These are phyloP conservation scores for Hesperophylax magnus DNA, from an alignment of 1,140 invertebrate species.

Conservation along the genomic window DNA sequence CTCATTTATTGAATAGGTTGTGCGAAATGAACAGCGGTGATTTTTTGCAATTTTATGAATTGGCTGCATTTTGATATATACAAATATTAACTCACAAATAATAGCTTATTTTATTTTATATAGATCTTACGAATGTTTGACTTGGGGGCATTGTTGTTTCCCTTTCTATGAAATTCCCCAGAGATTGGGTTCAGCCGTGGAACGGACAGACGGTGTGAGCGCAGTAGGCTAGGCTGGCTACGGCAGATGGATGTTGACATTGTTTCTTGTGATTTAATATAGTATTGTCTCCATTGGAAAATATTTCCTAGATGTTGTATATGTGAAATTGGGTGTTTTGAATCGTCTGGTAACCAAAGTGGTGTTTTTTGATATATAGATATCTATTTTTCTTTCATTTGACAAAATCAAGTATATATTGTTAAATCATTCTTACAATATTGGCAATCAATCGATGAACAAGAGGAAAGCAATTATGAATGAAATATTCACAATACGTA, in stretches of 20 bases:
- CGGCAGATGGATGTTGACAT: conserved; percentile 23
- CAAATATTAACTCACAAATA: conserved; percentile 29
- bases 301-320: conserved; percentile 55
- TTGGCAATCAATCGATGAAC: too few species aligned
- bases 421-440: too few species aligned
- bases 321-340: conserved; percentile 50
- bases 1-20: conserved; percentile 20
- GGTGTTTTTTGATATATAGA: conserved; percentile 12
- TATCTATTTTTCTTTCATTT: conserved; percentile 14
- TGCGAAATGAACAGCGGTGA: conserved; percentile 17
- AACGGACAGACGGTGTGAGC: neutral
- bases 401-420: conserved; percentile 1
- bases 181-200: neutral
- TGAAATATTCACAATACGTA: too few species aligned
- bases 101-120: conserved; percentile 27
- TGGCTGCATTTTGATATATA: conserved; percentile 30
- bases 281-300: conserved; percentile 50
- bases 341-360: conserved; percentile 31
- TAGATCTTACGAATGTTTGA: neutral
- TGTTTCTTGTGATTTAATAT: conserved; percentile 47
- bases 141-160: neutral
- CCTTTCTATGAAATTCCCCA: neutral
- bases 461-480: too few species aligned
- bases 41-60: conserved; percentile 4
- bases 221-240: neutral